Evolutionary conservation across 2,797 vertebrate species (phyloP), one percentile per base, ranked within the genome.

Genomic region (Otolemur crassicaudatus): DNA sequence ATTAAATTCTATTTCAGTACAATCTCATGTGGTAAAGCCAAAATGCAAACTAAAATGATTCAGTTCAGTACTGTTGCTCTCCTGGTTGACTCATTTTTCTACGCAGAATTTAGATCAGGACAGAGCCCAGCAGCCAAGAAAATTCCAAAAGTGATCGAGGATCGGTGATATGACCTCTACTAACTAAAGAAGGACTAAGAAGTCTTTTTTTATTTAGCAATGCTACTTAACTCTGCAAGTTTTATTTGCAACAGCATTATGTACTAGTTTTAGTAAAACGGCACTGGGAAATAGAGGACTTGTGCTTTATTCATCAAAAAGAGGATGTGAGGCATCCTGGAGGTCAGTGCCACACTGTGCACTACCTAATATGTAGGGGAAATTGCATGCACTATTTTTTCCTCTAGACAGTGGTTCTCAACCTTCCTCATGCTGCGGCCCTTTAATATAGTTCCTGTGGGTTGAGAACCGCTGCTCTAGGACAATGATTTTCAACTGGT

Each of bases 11-110:
- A 20, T 60, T 82, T 88, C 22, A 27, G 79, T 58, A 8, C 29
- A 85, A 27, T 60, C 22, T 34, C 25, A 46, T 23, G n/a, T 53
- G 53, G 17, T n/a, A 73, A 82, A 88, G 46, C 46, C 49, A 80
- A 90, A 96, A 72, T 73, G 14, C 40, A 96, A 91, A 40, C 22
- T 17, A 53, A 31, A 76, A 72, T 63, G 58, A 84, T 91, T 92
- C 58, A n/a, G 46, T 77, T 77, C 7, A 22, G 46, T 93, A 80
- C 16, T 67, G 0, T 92, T 88, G 61, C 16, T 70, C 40, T 94
- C 17, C 46, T 72, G 14, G 79, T 73, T 53, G n/a, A 67, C 20
- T 91, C 29, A 82, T n/a, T 70, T 84, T 81, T 92, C 43, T n/a
- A 23, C 34, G 65, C 4, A 25, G 70, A 93, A 76, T 85, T 92